Conservation (phyloP, 2,888 invertebrate genomes). For the Dichetophora obliterata region DNA sequence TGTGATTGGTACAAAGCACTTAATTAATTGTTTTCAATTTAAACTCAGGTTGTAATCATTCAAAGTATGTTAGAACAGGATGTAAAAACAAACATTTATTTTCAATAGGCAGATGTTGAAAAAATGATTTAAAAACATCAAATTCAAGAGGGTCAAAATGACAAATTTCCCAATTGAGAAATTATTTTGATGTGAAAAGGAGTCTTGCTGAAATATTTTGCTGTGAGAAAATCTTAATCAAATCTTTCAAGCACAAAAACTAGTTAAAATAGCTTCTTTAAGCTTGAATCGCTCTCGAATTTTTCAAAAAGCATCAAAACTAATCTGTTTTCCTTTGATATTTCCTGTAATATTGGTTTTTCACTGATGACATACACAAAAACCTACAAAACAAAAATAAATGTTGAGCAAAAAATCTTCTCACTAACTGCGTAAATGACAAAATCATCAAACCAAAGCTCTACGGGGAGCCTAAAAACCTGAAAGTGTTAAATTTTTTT, state of each 20-base stretch:
- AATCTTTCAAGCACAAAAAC: no score
- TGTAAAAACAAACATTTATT: no score
- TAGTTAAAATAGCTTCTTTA: no score
- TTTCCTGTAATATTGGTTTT: constrained; percentile 17
- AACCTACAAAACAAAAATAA: neutral
- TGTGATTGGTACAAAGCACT: neutral
- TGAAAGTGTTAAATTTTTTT: neutral
- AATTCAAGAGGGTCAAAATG: no score
- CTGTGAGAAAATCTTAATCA: no score
- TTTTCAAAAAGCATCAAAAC: neutral
- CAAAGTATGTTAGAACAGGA: no score
- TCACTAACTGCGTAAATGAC: neutral
- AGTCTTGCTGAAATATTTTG: no score
- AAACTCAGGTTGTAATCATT: neutral
- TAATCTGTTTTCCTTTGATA: neutral
- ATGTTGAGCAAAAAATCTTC: neutral
- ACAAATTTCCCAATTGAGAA: no score
- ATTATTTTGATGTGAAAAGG: no score
- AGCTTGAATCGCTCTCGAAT: no score
- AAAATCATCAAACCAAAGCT: neutral
- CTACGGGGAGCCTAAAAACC: constrained; percentile 7
- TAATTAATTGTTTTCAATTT: neutral
- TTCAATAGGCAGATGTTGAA: no score
- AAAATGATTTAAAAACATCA: no score
- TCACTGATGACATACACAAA: neutral